Evolutionary conservation across 2,113 vertebrate species (phyloP), one percentile per base, ranked within the genome.

Genomic region (Anolis carolinensis): DNA sequence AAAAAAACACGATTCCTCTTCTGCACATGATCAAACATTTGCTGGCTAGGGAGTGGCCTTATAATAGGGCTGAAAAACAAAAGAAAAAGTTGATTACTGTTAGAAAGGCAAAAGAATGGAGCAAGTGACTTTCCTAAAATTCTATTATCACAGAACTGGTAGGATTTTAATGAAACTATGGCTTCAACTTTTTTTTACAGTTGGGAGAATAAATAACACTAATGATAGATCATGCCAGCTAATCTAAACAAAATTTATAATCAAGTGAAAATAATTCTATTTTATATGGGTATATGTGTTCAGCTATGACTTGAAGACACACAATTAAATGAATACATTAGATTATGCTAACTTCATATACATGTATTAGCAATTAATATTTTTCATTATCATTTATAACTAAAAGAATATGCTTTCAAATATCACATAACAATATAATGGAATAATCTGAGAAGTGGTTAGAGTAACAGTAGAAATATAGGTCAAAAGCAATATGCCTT

Each of bases 11-110:
- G 95, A 72, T 99, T 98, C 27, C 98, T 97, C 87, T 98, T 98
- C 86, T 96, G 95, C 86, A 99, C 96, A 80, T 99, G 98, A 44
- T 98, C 97, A 52, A 99, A 99, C 97, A 99, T 98, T 91, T 98
- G 98, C 91, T 96, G 97, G 94, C 98, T 99, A 80, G 98, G 98
- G 90, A 99, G 98, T 0, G 97, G 95, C 30, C 99, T 97, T 78
- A 99, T 97, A 1, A 98, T 95, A 48, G 99, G 98, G 81, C 99
- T 99, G 92, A 34, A 86, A 84, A 73, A 7, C 83, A 44, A 1
- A 84, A 48, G 16, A 48, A 2, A 0, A 44, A 44, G 39, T 44
- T 44, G 39, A 44, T 44, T 44, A 59, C 18, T 27, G 78, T 79
- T 23, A 13, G 13, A 82, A 90, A 34, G 89, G 70, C 90, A 65